Conservation (phyloP, 2,888 invertebrate species). For the Amiota minor region DNA sequence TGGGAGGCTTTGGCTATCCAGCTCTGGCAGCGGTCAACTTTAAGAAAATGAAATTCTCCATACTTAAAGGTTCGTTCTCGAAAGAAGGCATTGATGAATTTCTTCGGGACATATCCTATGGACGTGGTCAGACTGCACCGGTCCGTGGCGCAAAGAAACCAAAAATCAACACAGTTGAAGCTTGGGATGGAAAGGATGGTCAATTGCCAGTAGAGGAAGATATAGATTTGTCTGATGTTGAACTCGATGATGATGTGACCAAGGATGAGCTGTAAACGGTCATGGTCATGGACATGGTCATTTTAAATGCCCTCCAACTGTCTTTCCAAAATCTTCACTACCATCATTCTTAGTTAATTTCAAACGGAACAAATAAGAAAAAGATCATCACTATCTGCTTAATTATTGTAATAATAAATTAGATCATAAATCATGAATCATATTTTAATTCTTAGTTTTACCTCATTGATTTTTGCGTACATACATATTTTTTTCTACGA, state of each 20-base stretch:
- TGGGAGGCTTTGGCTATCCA: slow-evolving; percentile 99
- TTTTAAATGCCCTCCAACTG: too few species aligned
- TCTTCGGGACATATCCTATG: slow-evolving; percentile 91
- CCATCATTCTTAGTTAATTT: too few species aligned
- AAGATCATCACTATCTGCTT: too few species aligned
- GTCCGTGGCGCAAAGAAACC: slow-evolving; percentile 88
- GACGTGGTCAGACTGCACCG: slow-evolving; percentile 92
- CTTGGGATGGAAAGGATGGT: slow-evolving; percentile 98
- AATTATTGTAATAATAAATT: too few species aligned
- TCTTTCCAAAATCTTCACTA: too few species aligned
- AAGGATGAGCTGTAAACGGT: slow-evolving; percentile 67
- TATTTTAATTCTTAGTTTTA: too few species aligned
- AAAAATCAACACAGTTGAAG: slow-evolving; percentile 78
- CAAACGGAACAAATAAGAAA: too few species aligned
- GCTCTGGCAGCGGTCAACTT: slow-evolving; percentile 97
- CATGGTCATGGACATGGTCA: neutral
- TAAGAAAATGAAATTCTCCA: slow-evolving; percentile 96
- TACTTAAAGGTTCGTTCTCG: slow-evolving; percentile 94
- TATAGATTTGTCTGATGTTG: slow-evolving; percentile 92
- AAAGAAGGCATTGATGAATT: slow-evolving; percentile 96
- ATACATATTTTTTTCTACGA: too few species aligned
- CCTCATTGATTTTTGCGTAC: too few species aligned
- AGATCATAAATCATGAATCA: too few species aligned
- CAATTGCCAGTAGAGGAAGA: slow-evolving; percentile 86
- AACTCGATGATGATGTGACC: slow-evolving; percentile 81